Conservation (phyloP, 2,888 invertebrate genomes). For the Volucella inflata region DNA sequence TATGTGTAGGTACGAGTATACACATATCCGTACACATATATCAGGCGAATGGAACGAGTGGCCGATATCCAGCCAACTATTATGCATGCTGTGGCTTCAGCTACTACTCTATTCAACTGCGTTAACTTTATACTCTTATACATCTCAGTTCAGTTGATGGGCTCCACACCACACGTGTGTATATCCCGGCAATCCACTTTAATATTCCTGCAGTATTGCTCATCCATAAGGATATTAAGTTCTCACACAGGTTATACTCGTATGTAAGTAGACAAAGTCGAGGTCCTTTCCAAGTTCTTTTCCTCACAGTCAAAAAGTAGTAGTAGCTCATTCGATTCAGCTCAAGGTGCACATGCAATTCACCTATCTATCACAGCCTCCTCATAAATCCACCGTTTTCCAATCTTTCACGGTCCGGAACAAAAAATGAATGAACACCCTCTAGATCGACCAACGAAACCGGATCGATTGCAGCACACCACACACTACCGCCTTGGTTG, state of each 20-base stretch:
- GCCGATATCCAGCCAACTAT: slow-evolving; percentile 52
- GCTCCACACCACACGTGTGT: slow-evolving; percentile 2
- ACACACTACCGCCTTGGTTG: slow-evolving; percentile 13
- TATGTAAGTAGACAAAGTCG: too few relatives aligned
- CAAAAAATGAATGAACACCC: slow-evolving; percentile 27
- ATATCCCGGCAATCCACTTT: slow-evolving; percentile 72
- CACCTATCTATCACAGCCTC: slow-evolving; percentile 74
- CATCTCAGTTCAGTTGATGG: background rate
- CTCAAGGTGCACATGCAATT: slow-evolving; percentile 45
- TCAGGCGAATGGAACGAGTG: slow-evolving; percentile 2
- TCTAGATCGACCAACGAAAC: slow-evolving; percentile 9
- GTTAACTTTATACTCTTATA: slow-evolving; percentile 38
- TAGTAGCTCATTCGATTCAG: slow-evolving; percentile 5
- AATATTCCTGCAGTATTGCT: slow-evolving; percentile 69
- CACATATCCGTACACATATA: too few relatives aligned
- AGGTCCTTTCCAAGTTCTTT: slow-evolving; percentile 28
- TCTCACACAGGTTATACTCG: slow-evolving; percentile 44
- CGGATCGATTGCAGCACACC: slow-evolving; percentile 56
- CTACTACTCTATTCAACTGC: slow-evolving; percentile 50
- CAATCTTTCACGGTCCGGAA: slow-evolving; percentile 63
- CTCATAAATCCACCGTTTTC: slow-evolving; percentile 73
- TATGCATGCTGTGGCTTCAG: slow-evolving; percentile 65
- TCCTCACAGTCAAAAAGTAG: slow-evolving; percentile 40
- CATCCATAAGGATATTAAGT: slow-evolving; percentile 74
- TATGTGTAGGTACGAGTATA: too few relatives aligned